Conservation (phyloP, 2,797 vertebrate species). For the Sebastes minor region DNA sequence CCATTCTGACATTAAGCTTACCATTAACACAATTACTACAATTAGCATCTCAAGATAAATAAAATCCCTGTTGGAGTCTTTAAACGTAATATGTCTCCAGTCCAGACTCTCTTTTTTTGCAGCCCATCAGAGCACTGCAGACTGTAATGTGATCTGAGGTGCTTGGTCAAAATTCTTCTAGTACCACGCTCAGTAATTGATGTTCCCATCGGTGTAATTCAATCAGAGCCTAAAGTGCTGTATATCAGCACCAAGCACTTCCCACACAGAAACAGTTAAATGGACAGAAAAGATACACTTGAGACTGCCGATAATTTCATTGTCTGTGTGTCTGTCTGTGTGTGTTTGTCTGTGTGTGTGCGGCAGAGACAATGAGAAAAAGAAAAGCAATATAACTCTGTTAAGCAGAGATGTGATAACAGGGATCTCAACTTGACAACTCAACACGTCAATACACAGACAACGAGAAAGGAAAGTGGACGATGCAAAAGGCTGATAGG, state of each 20-base stretch:
- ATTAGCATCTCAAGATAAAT: neutral
- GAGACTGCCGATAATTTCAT: constrained; percentile 70
- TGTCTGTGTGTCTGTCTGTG: constrained; percentile 14
- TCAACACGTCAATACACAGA: constrained; percentile 20
- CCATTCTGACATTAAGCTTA: neutral
- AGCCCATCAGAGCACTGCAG: constrained; percentile 26
- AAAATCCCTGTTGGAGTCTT: neutral
- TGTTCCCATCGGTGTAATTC: constrained; percentile 79
- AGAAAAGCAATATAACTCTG: constrained; percentile 34
- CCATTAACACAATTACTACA: neutral
- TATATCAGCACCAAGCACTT: constrained; percentile 73
- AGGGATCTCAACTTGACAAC: constrained; percentile 27
- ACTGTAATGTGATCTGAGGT: constrained; percentile 59
- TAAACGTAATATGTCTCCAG: neutral
- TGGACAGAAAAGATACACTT: constrained; percentile 77
- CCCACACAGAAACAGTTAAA: constrained; percentile 69
- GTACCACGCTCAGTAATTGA: constrained; percentile 65
- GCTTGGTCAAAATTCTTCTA: constrained; percentile 53
- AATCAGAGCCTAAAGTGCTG: constrained; percentile 73
- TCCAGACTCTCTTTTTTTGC: constrained; percentile 16
- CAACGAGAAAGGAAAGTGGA: neutral
- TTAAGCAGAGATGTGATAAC: constrained; percentile 49
- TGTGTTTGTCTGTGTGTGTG: constrained; percentile 4
- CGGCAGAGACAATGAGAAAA: constrained; percentile 15
- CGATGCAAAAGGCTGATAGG: neutral